phyloP scores from a whole-genome alignment of 2,888 invertebrate genomes.

The Idaea aversata region DNA sequence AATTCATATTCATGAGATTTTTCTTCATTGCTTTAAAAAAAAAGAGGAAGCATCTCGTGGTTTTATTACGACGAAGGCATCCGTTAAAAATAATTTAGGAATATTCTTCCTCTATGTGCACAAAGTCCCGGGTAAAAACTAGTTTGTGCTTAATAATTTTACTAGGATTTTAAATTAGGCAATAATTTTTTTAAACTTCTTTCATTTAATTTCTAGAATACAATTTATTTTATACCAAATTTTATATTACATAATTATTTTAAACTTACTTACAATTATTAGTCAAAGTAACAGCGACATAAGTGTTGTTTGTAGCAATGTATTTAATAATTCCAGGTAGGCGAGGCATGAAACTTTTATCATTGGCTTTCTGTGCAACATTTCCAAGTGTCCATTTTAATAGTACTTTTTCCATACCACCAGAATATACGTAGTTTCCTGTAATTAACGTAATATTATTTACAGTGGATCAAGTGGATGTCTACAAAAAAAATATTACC shows the following conservation, averaged over 20 bases:
- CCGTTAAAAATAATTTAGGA: neutral
- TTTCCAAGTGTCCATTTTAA: constrained; percentile 70
- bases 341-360: constrained; percentile 66
- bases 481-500: neutral
- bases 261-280: constrained; percentile 78
- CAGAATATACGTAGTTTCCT: constrained; percentile 69
- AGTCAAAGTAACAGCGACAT: constrained; percentile 62
- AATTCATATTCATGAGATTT: too few relatives aligned
- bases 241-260: too few relatives aligned
- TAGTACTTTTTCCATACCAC: constrained; percentile 72
- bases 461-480: neutral
- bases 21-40: neutral
- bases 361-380: constrained; percentile 53
- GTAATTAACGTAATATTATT: constrained; percentile 22
- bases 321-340: constrained; percentile 65
- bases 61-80: neutral
- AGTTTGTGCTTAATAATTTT: too few relatives aligned
- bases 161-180: neutral
- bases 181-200: too few relatives aligned
- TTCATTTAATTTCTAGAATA: neutral
- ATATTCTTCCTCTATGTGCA: too few relatives aligned
- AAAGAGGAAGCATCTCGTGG: neutral
- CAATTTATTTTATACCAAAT: too few relatives aligned
- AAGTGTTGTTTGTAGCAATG: constrained; percentile 55
- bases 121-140: too few relatives aligned